Base-by-base conservation (phyloP, 2,888 invertebrate genomes). In the Agrochola circellaris region DNA sequence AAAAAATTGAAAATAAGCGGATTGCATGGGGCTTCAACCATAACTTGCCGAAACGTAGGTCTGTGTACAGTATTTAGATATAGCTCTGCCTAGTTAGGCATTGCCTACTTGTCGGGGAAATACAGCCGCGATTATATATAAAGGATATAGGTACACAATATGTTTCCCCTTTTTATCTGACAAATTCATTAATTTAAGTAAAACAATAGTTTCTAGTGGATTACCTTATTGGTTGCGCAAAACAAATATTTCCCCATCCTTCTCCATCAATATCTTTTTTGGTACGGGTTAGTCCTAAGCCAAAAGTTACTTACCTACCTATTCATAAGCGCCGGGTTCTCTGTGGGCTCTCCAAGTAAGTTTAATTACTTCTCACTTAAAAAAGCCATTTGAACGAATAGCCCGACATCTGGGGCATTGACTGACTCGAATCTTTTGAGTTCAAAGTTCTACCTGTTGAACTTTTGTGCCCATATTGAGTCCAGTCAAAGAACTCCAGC, bases 371-470 rank as follows among this genome's bases (percentile, higher is more conserved):
- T 73, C 8, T 65, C 51, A 73, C 64, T 30, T 42, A 23, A 79
- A 65, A 79, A 34, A 60, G 20, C 34, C 23, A 66, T 80, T 79
- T 73, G 56, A 60, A 45, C 17, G 23, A 54, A 73, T 42, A 34
- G 3, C 20, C 26, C 64, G 42, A 45, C 45, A 60, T 60, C 73
- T 56, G 66, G 71, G 71, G 66, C 61, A n/a, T 74, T 79, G 38
- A 60, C 80, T 80, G 80, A n/a, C 38, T 66, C 45, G 45, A 61
- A 60, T 20, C 7, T 66, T 62, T 78, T 13, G 38, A 80, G 80
- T 79, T 80, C 79, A 73, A 73, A 80, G 58, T 56, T 51, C 58
- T 60, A 78, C 73, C 54, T 66, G 60, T 73, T 79, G 26, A 79
- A 60, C 65, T 60, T 51, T 60, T 60, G 58, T 79, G 42, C 51